phyloP scores from a whole-genome alignment of 2,888 invertebrate species.

The Chorisops tibialis region DNA sequence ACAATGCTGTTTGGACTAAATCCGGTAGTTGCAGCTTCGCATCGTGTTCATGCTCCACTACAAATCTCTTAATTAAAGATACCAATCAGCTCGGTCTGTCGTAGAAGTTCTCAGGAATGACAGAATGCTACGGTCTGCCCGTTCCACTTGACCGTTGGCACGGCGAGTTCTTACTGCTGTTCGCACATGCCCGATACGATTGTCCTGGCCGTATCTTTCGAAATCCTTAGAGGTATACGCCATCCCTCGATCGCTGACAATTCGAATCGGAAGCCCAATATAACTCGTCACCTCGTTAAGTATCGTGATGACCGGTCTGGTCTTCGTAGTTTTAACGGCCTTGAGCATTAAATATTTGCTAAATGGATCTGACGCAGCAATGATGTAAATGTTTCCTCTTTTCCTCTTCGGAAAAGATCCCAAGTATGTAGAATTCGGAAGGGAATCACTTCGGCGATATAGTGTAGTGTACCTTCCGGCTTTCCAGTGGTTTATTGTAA shows the following conservation, averaged over 20 bases:
- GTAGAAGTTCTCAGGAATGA: no score
- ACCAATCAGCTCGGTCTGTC: no score
- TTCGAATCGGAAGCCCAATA: constrained; percentile 37
- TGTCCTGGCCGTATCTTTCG: constrained; percentile 32
- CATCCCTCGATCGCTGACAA: constrained; percentile 39
- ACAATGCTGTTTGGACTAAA: no score
- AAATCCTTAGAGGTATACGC: constrained; percentile 38
- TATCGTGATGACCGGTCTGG: constrained; percentile 31
- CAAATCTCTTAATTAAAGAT: no score
- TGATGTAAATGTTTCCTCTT: constrained; percentile 26
- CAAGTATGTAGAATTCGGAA: constrained; percentile 19
- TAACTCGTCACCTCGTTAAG: constrained; percentile 31
- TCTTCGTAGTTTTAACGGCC: constrained; percentile 26
- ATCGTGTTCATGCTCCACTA: no score
- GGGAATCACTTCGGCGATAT: constrained; percentile 27
- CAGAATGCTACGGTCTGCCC: no score
- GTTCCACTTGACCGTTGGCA: no score
- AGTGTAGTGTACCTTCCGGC: background rate
- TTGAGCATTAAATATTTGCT: background rate
- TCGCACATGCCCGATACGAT: constrained; percentile 37
- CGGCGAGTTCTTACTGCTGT: no score
- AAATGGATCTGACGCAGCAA: background rate
- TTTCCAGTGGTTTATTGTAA: no score
- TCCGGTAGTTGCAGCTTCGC: no score
- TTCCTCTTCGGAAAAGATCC: constrained; percentile 34